A percentile compares a stretch with the other conserved stretches of the same genome.
Evolutionary conservation across 35 echinoderm and acorn worm genomes (phyloP).

Genomic region (Patiria miniata): DNA sequence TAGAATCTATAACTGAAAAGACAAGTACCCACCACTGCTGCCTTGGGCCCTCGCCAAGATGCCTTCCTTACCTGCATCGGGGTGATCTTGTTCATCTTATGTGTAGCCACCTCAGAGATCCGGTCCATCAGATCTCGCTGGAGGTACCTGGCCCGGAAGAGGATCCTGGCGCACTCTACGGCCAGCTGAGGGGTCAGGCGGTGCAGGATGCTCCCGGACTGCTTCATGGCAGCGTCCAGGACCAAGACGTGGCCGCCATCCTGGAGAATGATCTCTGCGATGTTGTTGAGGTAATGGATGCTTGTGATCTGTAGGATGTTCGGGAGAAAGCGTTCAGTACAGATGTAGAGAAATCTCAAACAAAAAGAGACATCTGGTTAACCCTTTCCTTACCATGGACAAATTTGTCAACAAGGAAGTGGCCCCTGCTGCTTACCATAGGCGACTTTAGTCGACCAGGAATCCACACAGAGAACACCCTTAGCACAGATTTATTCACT

Average conservation of each 20-base stretch:
- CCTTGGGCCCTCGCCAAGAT: no score
- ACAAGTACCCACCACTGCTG: no score
- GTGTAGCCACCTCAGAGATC: conserved; percentile 60
- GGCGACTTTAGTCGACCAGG: no score
- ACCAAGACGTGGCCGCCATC: conserved; percentile 62
- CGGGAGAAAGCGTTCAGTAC: conserved; percentile 32
- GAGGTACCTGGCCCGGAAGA: conserved; percentile 64
- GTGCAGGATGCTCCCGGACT: conserved; percentile 45
- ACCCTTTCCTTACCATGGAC: no score
- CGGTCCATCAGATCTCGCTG: conserved; percentile 64
- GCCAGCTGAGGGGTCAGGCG: conserved; percentile 63
- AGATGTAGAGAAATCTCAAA: no score
- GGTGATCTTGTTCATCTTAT: conserved; percentile 70
- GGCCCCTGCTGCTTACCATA: no score
- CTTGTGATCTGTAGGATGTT: conserved; percentile 69
- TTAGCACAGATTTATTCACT: no score
- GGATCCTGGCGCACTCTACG: conserved; percentile 65
- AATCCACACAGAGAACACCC: no score
- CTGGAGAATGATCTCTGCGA: conserved; percentile 52
- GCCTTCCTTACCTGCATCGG: conserved; percentile 52
- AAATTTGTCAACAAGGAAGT: no score
- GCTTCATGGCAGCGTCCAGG: conserved; percentile 63
- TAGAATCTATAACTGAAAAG: no score
- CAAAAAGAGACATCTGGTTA: no score
- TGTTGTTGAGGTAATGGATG: conserved; percentile 63